phyloP scores from a whole-genome alignment of 2,797 vertebrate species.

The Kryptopterus vitreolus region DNA sequence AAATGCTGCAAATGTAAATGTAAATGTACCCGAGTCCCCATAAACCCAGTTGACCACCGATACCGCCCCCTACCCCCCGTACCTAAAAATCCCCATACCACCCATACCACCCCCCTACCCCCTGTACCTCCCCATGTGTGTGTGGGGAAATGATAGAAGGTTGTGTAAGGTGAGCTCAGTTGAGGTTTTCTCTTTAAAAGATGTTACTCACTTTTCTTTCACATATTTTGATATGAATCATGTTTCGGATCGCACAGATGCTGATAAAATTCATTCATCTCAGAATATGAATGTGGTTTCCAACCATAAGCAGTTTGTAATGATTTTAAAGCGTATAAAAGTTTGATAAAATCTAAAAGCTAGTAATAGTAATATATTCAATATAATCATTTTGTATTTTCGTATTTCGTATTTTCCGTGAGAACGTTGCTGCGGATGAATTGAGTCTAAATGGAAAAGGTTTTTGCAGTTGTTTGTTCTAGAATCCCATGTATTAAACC shows the following conservation, averaged over 20 bases:
- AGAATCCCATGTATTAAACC: neutral
- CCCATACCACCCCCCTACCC: no score
- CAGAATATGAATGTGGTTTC: neutral
- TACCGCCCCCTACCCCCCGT: no score
- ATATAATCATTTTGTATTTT: no score
- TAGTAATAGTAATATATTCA: no score
- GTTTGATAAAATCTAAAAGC: no score
- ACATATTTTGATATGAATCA: neutral
- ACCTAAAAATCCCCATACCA: no score
- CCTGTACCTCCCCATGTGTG: no score
- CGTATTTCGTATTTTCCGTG: neutral
- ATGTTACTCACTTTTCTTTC: neutral
- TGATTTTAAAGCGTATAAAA: neutral
- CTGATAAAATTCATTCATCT: neutral
- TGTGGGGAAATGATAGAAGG: no score
- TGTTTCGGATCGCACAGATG: neutral
- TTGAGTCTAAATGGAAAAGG: neutral
- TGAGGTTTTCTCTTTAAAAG: neutral
- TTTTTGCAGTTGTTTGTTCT: neutral
- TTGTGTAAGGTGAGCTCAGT: no score
- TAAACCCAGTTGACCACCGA: no score
- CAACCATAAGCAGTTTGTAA: neutral
- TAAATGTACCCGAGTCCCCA: no score
- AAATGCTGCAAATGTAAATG: no score
- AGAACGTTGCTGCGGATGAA: neutral